These are phyloP conservation scores for Prionace glauca DNA, from an alignment of 2,797 vertebrate genomes.

Conservation along the genomic window DNA sequence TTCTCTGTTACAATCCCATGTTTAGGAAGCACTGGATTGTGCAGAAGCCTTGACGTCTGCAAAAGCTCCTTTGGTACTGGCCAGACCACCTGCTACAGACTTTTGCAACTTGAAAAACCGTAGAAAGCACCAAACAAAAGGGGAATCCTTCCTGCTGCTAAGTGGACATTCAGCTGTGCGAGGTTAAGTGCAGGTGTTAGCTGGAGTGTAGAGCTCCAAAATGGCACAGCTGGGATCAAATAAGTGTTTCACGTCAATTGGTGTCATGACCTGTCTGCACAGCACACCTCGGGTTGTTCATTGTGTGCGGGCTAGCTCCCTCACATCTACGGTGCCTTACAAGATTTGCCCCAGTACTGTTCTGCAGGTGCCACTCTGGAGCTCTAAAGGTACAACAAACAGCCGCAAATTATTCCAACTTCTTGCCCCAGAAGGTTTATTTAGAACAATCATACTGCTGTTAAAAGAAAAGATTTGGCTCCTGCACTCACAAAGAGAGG, in stretches of 20 bases:
- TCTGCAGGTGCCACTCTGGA: neutral
- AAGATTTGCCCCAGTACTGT: neutral
- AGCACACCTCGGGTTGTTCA: neutral
- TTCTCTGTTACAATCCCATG: neutral
- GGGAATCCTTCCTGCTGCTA: neutral
- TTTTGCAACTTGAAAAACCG: neutral
- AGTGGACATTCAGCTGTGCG: neutral
- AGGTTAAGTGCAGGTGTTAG: neutral
- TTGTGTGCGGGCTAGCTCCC: neutral
- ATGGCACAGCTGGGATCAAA: neutral
- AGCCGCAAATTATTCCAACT: neutral
- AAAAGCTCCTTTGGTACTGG: neutral
- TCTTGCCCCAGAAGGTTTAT: neutral
- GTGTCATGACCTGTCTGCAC: too few relatives aligned
- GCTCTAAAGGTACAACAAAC: neutral
- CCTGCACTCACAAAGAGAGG: neutral
- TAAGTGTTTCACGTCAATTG: neutral
- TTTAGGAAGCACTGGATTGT: neutral
- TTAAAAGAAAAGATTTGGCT: neutral
- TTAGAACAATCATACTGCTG: conserved; percentile 8
- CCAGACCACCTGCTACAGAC: neutral
- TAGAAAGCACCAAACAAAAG: neutral
- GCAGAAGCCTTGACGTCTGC: neutral
- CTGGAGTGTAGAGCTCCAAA: neutral
- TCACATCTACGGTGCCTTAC: neutral